phyloP scores from a whole-genome alignment of 2,797 vertebrate genomes.

The Malurus splendens region DNA sequence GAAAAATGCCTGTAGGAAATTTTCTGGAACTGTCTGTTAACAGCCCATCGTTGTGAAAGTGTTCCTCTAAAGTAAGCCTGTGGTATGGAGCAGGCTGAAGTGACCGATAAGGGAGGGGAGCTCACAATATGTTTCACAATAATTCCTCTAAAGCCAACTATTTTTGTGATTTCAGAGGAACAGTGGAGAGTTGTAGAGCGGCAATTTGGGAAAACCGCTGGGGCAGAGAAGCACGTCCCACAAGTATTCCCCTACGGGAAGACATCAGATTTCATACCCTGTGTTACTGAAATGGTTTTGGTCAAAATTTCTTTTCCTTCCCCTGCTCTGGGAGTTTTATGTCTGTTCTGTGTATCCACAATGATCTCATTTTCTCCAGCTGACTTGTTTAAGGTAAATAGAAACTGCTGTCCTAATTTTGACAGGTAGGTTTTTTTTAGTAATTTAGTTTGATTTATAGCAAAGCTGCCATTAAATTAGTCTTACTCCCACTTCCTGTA shows the following conservation, averaged over 20 bases:
- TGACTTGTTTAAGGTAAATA: conserved; percentile 4
- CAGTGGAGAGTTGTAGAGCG: background rate
- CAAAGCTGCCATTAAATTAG: background rate
- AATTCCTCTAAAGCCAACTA: background rate
- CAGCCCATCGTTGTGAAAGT: background rate
- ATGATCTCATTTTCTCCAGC: conserved; percentile 55
- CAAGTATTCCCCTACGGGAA: background rate
- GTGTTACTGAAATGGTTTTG: conserved; percentile 18
- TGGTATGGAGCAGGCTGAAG: background rate
- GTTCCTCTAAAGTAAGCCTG: background rate
- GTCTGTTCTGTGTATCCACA: conserved; percentile 10
- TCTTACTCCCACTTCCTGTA: background rate
- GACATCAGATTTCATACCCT: conserved; percentile 11
- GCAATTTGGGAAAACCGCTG: conserved; percentile 18
- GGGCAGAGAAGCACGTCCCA: background rate
- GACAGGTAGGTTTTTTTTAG: conserved; percentile 23
- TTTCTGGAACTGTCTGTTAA: background rate
- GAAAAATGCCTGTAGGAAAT: background rate
- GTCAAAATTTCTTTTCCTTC: conserved; percentile 5
- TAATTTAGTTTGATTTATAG: conserved; percentile 1
- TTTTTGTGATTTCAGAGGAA: background rate
- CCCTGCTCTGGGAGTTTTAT: conserved; percentile 8
- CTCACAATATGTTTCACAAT: background rate
- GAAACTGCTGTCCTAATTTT: conserved; percentile 29
- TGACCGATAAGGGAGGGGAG: background rate